Evolutionary conservation across 2,113 vertebrate species (phyloP), one percentile per base, ranked within the genome.

Genomic region (Aplodontia rufa): DNA sequence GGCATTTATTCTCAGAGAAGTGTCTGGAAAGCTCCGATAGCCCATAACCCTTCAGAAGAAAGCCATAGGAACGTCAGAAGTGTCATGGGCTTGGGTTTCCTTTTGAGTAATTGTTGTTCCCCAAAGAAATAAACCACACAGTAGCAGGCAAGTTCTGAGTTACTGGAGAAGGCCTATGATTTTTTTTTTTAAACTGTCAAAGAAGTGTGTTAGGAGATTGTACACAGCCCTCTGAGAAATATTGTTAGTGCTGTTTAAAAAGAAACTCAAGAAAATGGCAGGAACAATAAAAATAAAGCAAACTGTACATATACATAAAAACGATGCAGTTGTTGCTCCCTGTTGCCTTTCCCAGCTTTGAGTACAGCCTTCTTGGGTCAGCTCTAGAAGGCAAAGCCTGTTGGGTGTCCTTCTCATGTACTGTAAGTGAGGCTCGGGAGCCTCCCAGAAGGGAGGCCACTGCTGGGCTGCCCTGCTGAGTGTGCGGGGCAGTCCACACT

Each of bases 231-330:
- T 92, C 85, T 80, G 87, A 93, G 92, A 94, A 89, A 93, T 66
- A 90, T 4, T 14, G n/a, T 47, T 58, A 95, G 86, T 74, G 55
- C 30, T 47, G 35, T 84, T 93, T 95, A 84, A 97, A 94, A 95
- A 30, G 82, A 93, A 96, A 86, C 75, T 49, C 72, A 87, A 37
- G 35, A 47, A 94, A 92, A 82, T 5, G 32, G 74, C 91, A 81
- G 45, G 26, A 22, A 19, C 11, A 42, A 49, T 53, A 75, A 58
- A 76, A 55, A 75, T 58, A 71, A 91, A 71, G n/a, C 26, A 64
- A 42, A 45, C 32, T 30, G 20, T 7, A 49, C 12, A 24, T 16
- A 55, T 17, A 58, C 37, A 62, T 28, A 82, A 60, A 89, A 19
- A 69, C 0, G 17, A 78, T 26, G 11, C 19, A 7, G 8, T 3